Evolutionary conservation across 2,888 invertebrate genomes (phyloP).

Genomic region (Teleogryllus oceanicus): DNA sequence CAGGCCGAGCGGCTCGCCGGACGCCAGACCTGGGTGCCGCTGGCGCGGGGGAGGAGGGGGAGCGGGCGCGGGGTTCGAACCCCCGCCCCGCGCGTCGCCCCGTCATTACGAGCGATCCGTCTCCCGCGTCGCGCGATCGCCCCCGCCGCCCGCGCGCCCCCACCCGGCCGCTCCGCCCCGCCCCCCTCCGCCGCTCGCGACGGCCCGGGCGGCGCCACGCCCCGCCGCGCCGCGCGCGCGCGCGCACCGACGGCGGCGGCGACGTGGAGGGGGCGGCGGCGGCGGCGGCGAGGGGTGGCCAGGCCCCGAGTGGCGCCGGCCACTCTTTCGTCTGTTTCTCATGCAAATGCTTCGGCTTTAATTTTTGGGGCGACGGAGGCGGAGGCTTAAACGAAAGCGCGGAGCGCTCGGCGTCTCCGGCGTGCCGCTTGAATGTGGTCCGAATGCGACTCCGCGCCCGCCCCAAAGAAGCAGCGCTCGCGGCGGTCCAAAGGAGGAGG

Average conservation of each 20-base stretch:
- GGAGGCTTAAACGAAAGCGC: background rate
- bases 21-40: background rate
- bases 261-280: background rate
- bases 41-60: background rate
- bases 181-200: background rate
- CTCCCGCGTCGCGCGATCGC: background rate
- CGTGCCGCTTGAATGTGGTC: background rate
- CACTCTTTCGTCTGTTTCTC: background rate
- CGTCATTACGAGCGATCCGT: background rate
- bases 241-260: background rate
- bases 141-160: background rate
- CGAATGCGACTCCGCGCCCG: background rate
- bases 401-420: background rate
- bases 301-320: background rate
- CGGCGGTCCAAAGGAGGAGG: background rate
- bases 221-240: background rate
- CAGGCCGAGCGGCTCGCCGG: background rate
- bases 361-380: conserved; percentile 6
- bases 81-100: background rate
- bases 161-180: background rate
- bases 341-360: conserved; percentile 3
- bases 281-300: background rate
- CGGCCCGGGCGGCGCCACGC: background rate
- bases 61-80: conserved; percentile 1
- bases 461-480: background rate